Evolutionary conservation across 2,113 vertebrate species (phyloP).

Genomic region (Micronisus gabar): DNA sequence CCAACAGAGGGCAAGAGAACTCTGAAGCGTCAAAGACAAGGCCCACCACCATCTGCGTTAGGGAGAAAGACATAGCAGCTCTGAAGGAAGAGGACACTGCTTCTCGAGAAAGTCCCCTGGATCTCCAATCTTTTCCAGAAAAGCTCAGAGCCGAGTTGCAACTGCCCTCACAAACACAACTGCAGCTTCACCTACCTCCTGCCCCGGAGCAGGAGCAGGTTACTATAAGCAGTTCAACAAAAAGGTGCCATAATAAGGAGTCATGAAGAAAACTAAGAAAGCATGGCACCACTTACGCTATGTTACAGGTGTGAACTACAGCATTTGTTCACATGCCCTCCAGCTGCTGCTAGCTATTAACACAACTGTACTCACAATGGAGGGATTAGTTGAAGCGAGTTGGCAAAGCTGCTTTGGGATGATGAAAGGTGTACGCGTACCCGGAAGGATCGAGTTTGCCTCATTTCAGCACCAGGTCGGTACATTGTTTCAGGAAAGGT

Average conservation of each 20-base stretch:
- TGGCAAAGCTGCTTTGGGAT: constrained; percentile 16
- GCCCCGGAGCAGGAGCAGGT: background rate
- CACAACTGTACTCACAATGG: constrained; percentile 2
- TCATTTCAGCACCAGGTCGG: constrained; percentile 15
- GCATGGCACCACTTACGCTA: background rate
- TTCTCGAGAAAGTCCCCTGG: background rate
- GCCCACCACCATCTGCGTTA: background rate
- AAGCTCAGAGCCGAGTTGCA: background rate
- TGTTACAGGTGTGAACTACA: background rate
- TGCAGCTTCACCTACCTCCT: background rate
- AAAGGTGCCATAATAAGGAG: background rate
- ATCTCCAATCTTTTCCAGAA: background rate
- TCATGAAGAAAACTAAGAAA: background rate
- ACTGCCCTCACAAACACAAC: background rate
- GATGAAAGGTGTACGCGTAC: background rate
- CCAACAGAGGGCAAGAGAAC: background rate
- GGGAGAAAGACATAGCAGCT: background rate
- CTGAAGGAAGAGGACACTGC: background rate
- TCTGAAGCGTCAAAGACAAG: background rate
- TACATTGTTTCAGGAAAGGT: constrained; percentile 2
- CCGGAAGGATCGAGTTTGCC: constrained; percentile 10
- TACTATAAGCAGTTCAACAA: background rate
- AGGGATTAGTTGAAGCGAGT: constrained; percentile 26
- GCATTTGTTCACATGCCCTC: constrained; percentile 45
- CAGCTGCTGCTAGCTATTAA: constrained; percentile 37